These are phyloP conservation scores for Cyphomyrus discorhynchus DNA, from an alignment of 2,113 vertebrate genomes.

Conservation along the genomic window DNA sequence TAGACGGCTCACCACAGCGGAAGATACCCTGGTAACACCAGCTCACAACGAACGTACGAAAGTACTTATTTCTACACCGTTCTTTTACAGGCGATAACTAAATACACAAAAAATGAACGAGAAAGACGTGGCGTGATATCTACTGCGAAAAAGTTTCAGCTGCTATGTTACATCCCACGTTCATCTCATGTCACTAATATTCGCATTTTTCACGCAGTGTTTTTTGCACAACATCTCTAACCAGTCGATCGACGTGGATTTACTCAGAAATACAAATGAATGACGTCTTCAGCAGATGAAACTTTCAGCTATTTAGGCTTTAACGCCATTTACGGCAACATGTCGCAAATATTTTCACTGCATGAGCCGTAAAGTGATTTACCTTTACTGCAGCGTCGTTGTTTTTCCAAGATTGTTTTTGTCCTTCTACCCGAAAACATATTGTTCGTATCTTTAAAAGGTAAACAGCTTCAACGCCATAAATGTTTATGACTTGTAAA, in stretches of 20 bases:
- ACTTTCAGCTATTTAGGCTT: conserved; percentile 8
- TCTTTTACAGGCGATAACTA: neutral
- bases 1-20: neutral
- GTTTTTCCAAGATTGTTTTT: neutral
- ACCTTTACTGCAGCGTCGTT: neutral
- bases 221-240: neutral
- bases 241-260: neutral
- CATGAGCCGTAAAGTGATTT: neutral
- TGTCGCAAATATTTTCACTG: neutral
- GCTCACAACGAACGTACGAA: neutral
- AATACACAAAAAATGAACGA: neutral
- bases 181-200: neutral
- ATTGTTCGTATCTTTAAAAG: neutral
- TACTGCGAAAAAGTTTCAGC: neutral
- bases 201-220: neutral
- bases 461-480: neutral
- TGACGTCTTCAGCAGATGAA: neutral
- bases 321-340: conserved; percentile 13
- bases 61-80: neutral
- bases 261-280: neutral
- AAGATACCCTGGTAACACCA: neutral
- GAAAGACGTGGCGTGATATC: neutral
- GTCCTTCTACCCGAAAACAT: neutral
- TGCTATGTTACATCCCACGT: neutral
- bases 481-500: neutral